These are phyloP conservation scores for Zoanthus sansibaricus DNA, from an alignment of 92 coral and sea anemone genomes.

Conservation along the genomic window DNA sequence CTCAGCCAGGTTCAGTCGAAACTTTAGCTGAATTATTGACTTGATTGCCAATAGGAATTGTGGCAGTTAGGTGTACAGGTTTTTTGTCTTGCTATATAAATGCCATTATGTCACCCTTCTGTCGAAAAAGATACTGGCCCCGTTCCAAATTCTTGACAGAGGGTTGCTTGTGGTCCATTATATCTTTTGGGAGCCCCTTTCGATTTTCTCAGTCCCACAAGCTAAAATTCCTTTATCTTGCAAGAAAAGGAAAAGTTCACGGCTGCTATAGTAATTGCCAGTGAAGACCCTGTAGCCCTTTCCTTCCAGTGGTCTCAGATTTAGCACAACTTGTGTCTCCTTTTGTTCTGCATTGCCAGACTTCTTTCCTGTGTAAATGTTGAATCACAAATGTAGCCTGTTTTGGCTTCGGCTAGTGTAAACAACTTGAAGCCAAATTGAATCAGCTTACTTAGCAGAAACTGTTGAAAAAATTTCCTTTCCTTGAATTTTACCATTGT, in stretches of 20 bases:
- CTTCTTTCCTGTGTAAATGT: constrained; percentile 27
- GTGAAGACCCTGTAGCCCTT: neutral
- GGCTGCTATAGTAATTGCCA: constrained; percentile 60
- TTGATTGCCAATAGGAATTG: constrained; percentile 34
- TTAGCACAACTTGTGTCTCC: constrained; percentile 26
- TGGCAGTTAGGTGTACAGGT: constrained; percentile 40
- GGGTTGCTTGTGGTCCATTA: constrained; percentile 48
- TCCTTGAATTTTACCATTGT: neutral
- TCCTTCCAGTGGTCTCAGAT: constrained; percentile 25
- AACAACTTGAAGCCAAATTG: constrained; percentile 64
- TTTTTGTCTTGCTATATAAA: constrained; percentile 63
- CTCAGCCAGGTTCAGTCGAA: too few relatives aligned
- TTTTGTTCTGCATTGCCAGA: constrained; percentile 47
- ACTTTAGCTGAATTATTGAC: neutral
- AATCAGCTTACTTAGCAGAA: constrained; percentile 53
- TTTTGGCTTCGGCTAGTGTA: constrained; percentile 14
- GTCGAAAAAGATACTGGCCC: neutral
- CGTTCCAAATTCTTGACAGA: constrained; percentile 32
- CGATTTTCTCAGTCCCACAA: constrained; percentile 60
- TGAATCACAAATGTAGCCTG: neutral
- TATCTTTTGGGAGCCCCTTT: constrained; percentile 45
- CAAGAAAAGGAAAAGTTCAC: constrained; percentile 35
- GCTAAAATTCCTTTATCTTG: constrained; percentile 40
- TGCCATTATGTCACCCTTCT: constrained; percentile 35
- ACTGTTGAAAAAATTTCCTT: constrained; percentile 32